These are phyloP conservation scores for Drosophila oshimai DNA, from an alignment of 1,140 invertebrate genomes.

Conservation along the genomic window DNA sequence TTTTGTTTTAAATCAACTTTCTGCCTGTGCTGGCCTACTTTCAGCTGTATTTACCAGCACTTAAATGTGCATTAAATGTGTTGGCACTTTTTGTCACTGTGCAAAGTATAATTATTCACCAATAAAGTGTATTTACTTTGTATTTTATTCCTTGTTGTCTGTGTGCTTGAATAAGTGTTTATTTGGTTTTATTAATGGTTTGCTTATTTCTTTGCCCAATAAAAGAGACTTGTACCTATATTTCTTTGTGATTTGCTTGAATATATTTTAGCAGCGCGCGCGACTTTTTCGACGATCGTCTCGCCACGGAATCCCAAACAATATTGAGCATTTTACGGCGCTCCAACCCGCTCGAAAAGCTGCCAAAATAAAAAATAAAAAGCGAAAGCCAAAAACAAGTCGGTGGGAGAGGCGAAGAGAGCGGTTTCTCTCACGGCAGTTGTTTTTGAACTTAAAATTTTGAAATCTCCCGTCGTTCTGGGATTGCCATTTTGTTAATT, in stretches of 20 bases:
- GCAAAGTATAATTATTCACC: neutral
- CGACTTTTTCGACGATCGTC: constrained; percentile 56
- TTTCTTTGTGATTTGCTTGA: constrained; percentile 12
- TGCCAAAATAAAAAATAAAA: constrained; percentile 40
- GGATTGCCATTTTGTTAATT: constrained; percentile 55
- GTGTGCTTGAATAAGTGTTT: constrained; percentile 7
- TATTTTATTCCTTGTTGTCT: constrained; percentile 4
- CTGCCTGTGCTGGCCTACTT: constrained; percentile 51
- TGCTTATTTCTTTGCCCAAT: constrained; percentile 1
- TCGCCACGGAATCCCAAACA: constrained; percentile 71
- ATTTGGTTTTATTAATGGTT: constrained; percentile 21
- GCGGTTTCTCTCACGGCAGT: neutral
- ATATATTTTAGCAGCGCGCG: constrained; percentile 34
- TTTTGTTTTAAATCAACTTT: constrained; percentile 29
- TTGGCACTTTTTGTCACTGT: constrained; percentile 3
- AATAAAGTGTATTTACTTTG: constrained; percentile 17
- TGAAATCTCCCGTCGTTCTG: constrained; percentile 36
- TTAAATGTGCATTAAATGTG: constrained; percentile 24
- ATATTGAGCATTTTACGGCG: constrained; percentile 59
- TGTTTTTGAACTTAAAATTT: constrained; percentile 16
- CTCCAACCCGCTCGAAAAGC: constrained; percentile 43
- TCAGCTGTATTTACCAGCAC: constrained; percentile 19
- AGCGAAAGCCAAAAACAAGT: constrained; percentile 6
- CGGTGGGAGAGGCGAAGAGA: constrained; percentile 14
- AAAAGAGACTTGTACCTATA: neutral